Evolutionary conservation across 1,140 invertebrate species (phyloP), one percentile per base, ranked within the genome.

Genomic region (Psilanteris sp.): DNA sequence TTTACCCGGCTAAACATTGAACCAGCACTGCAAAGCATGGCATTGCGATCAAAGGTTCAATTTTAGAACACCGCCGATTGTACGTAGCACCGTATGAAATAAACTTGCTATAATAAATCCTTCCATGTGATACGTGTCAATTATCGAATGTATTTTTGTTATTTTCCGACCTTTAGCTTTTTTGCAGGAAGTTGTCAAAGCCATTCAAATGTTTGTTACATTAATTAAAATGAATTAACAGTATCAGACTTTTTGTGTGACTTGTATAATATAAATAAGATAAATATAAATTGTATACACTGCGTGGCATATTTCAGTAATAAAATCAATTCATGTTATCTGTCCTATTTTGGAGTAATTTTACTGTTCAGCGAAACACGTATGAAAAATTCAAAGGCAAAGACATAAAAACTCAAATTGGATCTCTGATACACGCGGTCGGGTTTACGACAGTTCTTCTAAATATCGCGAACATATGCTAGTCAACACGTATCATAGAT

Each of bases 311-410:
- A 9, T 37, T 52, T 52, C 10, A 7, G 8, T 13, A n/a, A 20
- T 16, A 52, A 52, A 52, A 37, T 31, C 31, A 52, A 24, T 36
- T 50, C 31, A 18, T 5, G 18, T 3, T 36, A 10, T 7, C 13
- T 5, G 20, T 8, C 34, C 3, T 11, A 2, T 27, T 39, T 54
- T 54, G 14, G 1, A 7, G 11, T 29, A 13, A 66, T 44, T 52
- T 64, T 39, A 54, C 22, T 44, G 29, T 54, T 66, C 44, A 18
- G 10, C 1, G 14, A 43, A 64, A 43, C 26, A 26, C 34, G 11
- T 64, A 64, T 52, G 59, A 52, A 52, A 64, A 41, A 52, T 52
- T 50, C 59, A 41, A 24, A 52, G 26, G 13, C 13, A 4, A 48
- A 34, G 36, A 44, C 27, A 62, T 54, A 54, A 44, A 66, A 66